Evolutionary conservation across 2,113 vertebrate species (phyloP), one percentile per base, ranked within the genome.

Genomic region (Neolamprologus devosi): DNA sequence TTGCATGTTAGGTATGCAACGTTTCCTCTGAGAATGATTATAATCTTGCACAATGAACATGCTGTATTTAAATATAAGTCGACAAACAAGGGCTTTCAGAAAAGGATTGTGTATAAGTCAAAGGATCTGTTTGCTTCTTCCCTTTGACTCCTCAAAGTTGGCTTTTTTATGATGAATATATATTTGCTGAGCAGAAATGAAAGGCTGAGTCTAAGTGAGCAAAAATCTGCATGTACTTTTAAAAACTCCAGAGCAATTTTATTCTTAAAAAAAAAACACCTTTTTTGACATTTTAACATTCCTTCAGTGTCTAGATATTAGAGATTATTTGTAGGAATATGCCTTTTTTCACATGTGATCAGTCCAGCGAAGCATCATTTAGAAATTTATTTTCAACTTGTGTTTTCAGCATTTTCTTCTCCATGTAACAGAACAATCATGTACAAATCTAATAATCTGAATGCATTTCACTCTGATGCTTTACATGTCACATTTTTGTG

Each of bases 381-480:
- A 51, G 2, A 78, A 28, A 78, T 13, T 3, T 78, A 33, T 51
- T 78, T 75, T 54, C 47, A 80, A 81, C n/a, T 26, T 81, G 37
- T 88, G 37, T 88, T 85, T 73, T 23, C 68, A 63, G 40, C 23
- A 17, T 84, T 85, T 89, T 86, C 53, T 49, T 73, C 37, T 86
- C 17, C 82, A 88, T 82, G 42, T 80, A 86, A 80, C 82, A 60
- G 78, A 60, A 65, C 73, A 51, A 28, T 33, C 45, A 6, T 51
- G 68, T 73, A 73, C 85, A 70, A 5, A 21, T 57, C 63, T 54
- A 84, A 89, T 80, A 92, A 78, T 82, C 80, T 84, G 35, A 88
- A 55, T 49, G 82, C 86, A 70, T 89, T 93, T 93, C 85, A 91
- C 83, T 54, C 81, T 85, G 85, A 58, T 35, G 90, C 92, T 89